phyloP scores from a whole-genome alignment of 2,113 vertebrate genomes.

The Empidonax traillii region DNA sequence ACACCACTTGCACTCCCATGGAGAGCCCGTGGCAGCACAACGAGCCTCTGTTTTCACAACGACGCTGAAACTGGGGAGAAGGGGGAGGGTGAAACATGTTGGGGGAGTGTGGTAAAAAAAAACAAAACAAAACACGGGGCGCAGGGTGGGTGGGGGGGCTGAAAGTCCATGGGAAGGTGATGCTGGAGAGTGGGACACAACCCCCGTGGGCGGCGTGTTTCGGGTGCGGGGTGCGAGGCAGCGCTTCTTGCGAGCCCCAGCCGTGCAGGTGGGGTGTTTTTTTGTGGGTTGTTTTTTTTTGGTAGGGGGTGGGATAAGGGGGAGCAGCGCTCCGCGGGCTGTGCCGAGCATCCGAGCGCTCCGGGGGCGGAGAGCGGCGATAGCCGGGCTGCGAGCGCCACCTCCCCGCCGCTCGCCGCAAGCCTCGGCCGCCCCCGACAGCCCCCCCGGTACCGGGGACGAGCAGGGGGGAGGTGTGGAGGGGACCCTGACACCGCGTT shows the following conservation, averaged over 20 bases:
- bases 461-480: background rate
- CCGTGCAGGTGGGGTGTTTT: no score
- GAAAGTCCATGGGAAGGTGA: background rate
- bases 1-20: rapidly evolving
- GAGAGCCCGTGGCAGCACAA: background rate
- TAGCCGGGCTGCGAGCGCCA: slow-evolving; percentile 47
- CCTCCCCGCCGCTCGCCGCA: slow-evolving; percentile 36
- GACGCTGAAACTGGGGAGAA: background rate
- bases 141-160: background rate
- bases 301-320: background rate
- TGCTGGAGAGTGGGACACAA: background rate
- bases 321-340: background rate
- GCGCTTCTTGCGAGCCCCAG: background rate
- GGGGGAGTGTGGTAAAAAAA: background rate
- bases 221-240: background rate
- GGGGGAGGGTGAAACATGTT: rapidly evolving
- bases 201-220: background rate
- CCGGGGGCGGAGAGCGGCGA: background rate
- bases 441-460: background rate
- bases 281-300: no score
- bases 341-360: background rate
- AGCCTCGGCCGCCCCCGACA: background rate
- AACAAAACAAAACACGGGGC: no score
- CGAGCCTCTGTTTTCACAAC: background rate
- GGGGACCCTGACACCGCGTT: background rate